phyloP scores from a whole-genome alignment of 35 echinoderm and acorn worm genomes.

The Ophioderma brevispina region DNA sequence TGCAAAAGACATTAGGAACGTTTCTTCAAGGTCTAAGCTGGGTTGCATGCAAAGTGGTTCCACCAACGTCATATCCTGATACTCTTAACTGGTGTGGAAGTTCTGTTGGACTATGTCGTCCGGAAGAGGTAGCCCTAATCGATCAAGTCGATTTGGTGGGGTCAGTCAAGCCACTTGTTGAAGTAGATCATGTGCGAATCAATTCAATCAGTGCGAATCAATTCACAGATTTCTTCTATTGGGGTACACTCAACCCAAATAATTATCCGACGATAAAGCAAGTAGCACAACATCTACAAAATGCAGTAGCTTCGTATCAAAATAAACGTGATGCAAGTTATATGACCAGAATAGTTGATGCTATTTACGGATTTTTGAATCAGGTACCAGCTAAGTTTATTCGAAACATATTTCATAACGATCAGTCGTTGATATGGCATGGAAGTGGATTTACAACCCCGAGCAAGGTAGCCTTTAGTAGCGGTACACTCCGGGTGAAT shows the following conservation, averaged over 20 bases:
- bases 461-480: constrained; percentile 25
- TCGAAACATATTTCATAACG: background rate
- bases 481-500: background rate
- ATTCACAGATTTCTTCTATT: background rate
- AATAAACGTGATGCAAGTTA: background rate
- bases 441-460: constrained; percentile 35
- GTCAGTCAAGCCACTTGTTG: constrained; percentile 5
- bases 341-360: background rate
- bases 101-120: background rate
- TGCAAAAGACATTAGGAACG: background rate
- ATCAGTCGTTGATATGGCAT: constrained; percentile 20
- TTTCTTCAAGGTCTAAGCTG: constrained; percentile 24
- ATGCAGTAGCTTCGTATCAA: background rate
- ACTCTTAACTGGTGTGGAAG: constrained; percentile 5
- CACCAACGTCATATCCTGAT: background rate
- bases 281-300: background rate
- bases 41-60: constrained; percentile 24
- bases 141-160: background rate
- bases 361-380: constrained; percentile 9
- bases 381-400: background rate
- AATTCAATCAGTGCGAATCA: too few species aligned
- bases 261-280: background rate
- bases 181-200: background rate
- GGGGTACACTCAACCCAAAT: background rate
- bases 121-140: background rate